phyloP scores from a whole-genome alignment of 2,888 invertebrate genomes.

The Bombylius major region DNA sequence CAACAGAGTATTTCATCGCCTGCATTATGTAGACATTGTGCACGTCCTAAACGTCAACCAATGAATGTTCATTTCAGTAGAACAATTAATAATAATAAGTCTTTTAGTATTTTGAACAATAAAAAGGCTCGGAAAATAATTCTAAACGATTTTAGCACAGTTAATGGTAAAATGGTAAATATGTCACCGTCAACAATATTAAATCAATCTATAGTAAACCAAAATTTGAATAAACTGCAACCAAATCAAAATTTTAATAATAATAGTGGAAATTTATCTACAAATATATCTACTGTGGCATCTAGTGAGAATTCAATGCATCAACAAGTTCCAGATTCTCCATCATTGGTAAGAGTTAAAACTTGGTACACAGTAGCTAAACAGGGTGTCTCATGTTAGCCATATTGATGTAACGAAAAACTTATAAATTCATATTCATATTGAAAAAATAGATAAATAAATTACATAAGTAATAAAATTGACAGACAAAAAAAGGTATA shows the following conservation, averaged over 20 bases:
- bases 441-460: not conserved
- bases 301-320: not conserved
- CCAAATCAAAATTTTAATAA: conserved; percentile 18
- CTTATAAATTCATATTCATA: not conserved
- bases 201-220: conserved; percentile 8
- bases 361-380: conserved; percentile 38
- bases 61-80: conserved; percentile 6
- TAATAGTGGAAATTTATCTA: not conserved
- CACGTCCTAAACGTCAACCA: conserved; percentile 10
- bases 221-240: not conserved
- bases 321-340: conserved; percentile 28
- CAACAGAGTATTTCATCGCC: conserved; percentile 4
- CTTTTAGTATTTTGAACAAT: not conserved
- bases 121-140: not conserved
- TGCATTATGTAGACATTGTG: conserved; percentile 15
- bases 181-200: conserved; percentile 10
- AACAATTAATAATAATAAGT: not conserved
- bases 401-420: not conserved
- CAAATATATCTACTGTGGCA: not conserved
- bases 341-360: conserved; percentile 35
- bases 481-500: not conserved
- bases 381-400: conserved; percentile 37
- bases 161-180: not conserved
- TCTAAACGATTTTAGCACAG: too few species aligned
- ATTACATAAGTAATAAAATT: not conserved